Base-by-base conservation (phyloP, 1,140 invertebrate species). In the Camponotus pennsylvanicus region DNA sequence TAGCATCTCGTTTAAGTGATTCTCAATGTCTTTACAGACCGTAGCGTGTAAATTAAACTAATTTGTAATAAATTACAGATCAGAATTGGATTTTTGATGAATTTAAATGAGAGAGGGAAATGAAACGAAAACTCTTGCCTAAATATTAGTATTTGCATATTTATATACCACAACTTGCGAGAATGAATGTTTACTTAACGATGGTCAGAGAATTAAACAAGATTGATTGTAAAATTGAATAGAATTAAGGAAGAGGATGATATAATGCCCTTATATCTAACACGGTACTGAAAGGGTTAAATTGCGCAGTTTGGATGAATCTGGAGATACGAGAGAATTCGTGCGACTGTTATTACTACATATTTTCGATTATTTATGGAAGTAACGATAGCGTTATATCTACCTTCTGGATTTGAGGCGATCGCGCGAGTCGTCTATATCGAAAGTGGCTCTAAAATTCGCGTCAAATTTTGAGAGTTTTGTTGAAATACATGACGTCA, bases 301-400 rank as follows among this genome's bases (percentile, higher is more conserved):
- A 49, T 21, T 75, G 55, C 69, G 55, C 11, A 75, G 18, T 40
- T 82, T 27, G 34, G 27, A 73, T 61, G 67, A 4, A 57, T 27
- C 11, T 11, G n/a, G 27, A 71, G 15, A 73, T 61, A 27, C 2
- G 32, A 61, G 40, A 82, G 52, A 21, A 32, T 32, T 71, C 63
- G 63, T 21, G 70, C 71, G 69, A 85, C 40, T 89, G 77, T 89
- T 89, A 84, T 77, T 89, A 89, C 7, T 18, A 63, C 57, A 61
- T 6, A 37, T 63, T 77, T 13, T 77, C 32, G 13, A 73, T 71
- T 73, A 42, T 77, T 80, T 89, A 61, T 32, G 27, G 57, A 70
- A 79, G 49, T 69, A 71, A 88, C 18, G 37, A 77, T 37, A 45
- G n/a, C 11, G 21, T 85, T 52, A 52, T 52, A 52, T 3, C 34